Conservation (phyloP, 2,888 invertebrate genomes). For the Thysanoteuthis rhombus region DNA sequence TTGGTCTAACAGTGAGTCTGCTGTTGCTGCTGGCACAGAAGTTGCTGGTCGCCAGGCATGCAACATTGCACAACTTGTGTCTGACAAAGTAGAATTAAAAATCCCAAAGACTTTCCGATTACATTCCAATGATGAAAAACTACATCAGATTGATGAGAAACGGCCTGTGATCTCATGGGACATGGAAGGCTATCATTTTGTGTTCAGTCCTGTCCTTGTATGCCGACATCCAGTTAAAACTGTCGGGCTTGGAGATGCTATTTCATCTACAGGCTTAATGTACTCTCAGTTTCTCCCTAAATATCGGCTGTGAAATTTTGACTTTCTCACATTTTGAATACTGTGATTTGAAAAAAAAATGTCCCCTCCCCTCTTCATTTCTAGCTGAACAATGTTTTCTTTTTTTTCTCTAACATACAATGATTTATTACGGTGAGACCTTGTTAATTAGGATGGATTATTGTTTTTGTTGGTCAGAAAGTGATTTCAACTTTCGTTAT, state of each 20-base stretch:
- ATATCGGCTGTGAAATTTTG: constrained; percentile 23
- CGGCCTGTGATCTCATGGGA: constrained; percentile 67
- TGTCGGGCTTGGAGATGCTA: constrained; percentile 70
- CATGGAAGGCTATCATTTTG: constrained; percentile 66
- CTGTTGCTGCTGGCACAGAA: constrained; percentile 69
- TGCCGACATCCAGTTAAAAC: constrained; percentile 69
- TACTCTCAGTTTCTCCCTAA: constrained; percentile 61
- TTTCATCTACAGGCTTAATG: constrained; percentile 68
- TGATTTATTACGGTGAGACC: background rate
- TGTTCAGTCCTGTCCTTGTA: constrained; percentile 69
- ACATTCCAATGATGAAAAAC: constrained; percentile 48
- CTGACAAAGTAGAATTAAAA: constrained; percentile 64
- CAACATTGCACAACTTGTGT: constrained; percentile 50
- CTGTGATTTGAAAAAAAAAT: too few species aligned
- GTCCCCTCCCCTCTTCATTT: background rate
- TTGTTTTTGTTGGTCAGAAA: too few species aligned
- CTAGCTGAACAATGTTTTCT: background rate
- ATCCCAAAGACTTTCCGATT: constrained; percentile 64
- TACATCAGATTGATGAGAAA: constrained; percentile 51
- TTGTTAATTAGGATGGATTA: background rate
- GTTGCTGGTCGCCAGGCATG: constrained; percentile 69
- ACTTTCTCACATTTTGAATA: background rate
- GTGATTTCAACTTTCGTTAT: too few species aligned
- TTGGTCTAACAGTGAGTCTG: constrained; percentile 68
- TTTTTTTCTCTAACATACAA: background rate